Evolutionary conservation across 2,113 vertebrate species (phyloP).

Genomic region (Thalassoma bifasciatum): DNA sequence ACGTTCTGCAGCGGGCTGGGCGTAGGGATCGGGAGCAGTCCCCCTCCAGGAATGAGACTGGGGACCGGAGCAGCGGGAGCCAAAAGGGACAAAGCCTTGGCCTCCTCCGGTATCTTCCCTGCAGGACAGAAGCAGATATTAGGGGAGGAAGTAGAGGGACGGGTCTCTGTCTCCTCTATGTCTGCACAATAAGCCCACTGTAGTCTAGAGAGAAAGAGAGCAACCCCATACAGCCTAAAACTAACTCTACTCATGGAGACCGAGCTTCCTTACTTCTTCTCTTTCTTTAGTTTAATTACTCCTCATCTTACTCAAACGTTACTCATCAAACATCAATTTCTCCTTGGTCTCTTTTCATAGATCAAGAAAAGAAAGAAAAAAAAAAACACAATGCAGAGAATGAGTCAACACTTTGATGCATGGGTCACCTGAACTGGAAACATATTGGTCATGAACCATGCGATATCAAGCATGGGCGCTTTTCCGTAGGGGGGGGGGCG

Average conservation of each 20-base stretch:
- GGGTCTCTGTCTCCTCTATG: conserved; percentile 75
- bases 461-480: conserved; percentile 99
- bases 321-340: conserved; percentile 59
- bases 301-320: conserved; percentile 51
- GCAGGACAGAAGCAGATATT: conserved; percentile 86
- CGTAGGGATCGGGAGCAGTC: conserved; percentile 93
- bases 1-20: conserved; percentile 84
- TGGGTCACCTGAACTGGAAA: conserved; percentile 99
- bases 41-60: conserved; percentile 92
- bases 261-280: conserved; percentile 69
- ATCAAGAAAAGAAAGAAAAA: conserved; percentile 66
- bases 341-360: conserved; percentile 71
- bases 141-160: conserved; percentile 73
- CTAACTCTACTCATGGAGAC: conserved; percentile 69
- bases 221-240: conserved; percentile 71
- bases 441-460: conserved; percentile 99
- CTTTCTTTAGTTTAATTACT: conserved; percentile 35
- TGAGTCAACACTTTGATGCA: conserved; percentile 99
- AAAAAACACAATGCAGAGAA: conserved; percentile 92
- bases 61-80: conserved; percentile 89
- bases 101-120: conserved; percentile 99
- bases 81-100: conserved; percentile 95
- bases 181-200: conserved; percentile 79
- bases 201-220: conserved; percentile 80
- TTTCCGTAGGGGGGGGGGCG: conserved; percentile 94